Evolutionary conservation across 1,140 invertebrate species (phyloP), one percentile per base, ranked within the genome.

Genomic region (Diploscapter pachys): DNA sequence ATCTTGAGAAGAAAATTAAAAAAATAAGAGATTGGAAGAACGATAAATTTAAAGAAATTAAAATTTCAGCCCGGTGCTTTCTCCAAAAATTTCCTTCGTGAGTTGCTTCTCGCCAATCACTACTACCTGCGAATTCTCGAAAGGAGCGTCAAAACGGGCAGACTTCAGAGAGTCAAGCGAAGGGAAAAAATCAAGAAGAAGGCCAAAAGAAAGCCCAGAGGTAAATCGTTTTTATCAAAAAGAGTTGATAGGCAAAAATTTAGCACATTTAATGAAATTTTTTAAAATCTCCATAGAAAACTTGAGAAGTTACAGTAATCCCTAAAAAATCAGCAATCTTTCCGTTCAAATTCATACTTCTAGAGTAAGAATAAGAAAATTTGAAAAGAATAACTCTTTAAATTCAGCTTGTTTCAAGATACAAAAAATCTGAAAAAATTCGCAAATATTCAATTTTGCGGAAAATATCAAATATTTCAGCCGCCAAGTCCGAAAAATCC

Each of bases 81-180:
- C 90, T 92, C 93, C 66, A 91, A 90, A 92, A 86, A 89, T 2
- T 97, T 93, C 86, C 88, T 97, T 63, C 90, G 90, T 71, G 94
- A 98, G 87, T 87, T 98, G 9, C 87, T 95, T 9, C 92, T 95
- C 85, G 93, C 93, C 0, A 91, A 90, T 51, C 94, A 98, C 87
- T 88, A 96, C 75, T 98, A 96, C 86, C 85, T 98, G 63, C 95
- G 93, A 89, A 91, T 96, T 90, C 86, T 98, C 74, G 92, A 97
- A 86, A 87, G 90, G 67, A 93, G 90, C 86, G 92, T 90, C 73
- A 90, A 90, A 62, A 90, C 88, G 80, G 90, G 90, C 75, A 89
- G 89, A 31, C 87, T 89, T 50, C 81, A 89, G 4, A 87, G 96
- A 4, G 89, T 95, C 3, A 91, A 94, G 56, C 91, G 91, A 79